These are phyloP conservation scores for Drosophila pandora DNA, from an alignment of 1,140 invertebrate species.

Conservation along the genomic window DNA sequence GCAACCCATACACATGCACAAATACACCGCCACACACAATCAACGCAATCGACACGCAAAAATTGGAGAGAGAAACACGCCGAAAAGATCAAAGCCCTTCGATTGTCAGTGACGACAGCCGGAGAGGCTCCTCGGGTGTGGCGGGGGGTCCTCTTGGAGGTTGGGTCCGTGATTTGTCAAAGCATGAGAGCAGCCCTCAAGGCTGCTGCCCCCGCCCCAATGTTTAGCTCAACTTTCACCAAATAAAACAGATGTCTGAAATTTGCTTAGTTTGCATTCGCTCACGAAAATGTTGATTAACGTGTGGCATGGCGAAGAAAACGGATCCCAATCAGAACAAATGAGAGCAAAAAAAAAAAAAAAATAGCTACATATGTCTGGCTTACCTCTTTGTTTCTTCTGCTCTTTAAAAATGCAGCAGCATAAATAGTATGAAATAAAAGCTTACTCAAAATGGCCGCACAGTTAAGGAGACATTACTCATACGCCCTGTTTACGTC, in stretches of 20 bases:
- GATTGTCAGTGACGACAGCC: slow-evolving; percentile 69
- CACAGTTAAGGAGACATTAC: not conserved
- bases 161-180: slow-evolving; percentile 71
- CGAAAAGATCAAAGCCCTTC: slow-evolving; percentile 79
- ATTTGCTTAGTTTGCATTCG: slow-evolving; percentile 58
- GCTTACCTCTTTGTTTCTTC: not conserved
- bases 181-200: slow-evolving; percentile 52
- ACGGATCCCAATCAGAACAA: slow-evolving; percentile 24
- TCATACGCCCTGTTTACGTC: not conserved
- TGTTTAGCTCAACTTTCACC: slow-evolving; percentile 42
- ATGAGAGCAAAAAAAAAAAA: no score
- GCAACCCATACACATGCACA: slow-evolving; percentile 22
- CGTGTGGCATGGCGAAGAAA: slow-evolving; percentile 17
- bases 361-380: not conserved
- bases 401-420: not conserved
- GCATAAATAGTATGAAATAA: no score
- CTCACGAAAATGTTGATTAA: slow-evolving; percentile 34
- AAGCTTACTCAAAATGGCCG: no score
- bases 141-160: slow-evolving; percentile 3
- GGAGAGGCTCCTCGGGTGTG: slow-evolving; percentile 29
- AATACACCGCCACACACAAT: slow-evolving; percentile 21
- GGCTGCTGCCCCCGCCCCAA: slow-evolving; percentile 23
- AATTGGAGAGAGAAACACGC: slow-evolving; percentile 56
- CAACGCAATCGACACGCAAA: slow-evolving; percentile 72
- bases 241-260: slow-evolving; percentile 53